Conservation (phyloP, 2,888 invertebrate species). For the Drosophila macrospina region DNA sequence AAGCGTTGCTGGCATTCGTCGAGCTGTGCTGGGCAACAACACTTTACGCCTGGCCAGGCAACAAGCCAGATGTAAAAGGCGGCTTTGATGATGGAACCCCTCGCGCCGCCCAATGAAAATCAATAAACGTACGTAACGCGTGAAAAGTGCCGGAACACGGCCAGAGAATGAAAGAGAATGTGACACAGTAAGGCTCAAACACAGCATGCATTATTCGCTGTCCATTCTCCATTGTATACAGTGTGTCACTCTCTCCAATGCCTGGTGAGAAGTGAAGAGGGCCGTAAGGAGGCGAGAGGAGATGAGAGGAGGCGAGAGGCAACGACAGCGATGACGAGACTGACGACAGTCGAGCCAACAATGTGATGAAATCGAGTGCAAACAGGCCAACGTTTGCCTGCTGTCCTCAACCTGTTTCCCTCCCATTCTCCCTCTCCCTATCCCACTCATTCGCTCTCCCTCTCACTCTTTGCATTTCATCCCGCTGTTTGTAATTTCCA, state of each 20-base stretch:
- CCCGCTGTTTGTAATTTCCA: slow-evolving; percentile 70
- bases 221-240: slow-evolving; percentile 5
- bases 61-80: slow-evolving; percentile 42
- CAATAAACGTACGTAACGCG: slow-evolving; percentile 66
- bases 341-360: slow-evolving; percentile 36
- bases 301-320: slow-evolving; percentile 6
- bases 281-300: background rate
- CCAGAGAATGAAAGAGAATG: slow-evolving; percentile 5
- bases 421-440: background rate
- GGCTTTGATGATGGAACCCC: slow-evolving; percentile 10
- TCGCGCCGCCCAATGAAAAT: slow-evolving; percentile 58
- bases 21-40: slow-evolving; percentile 23
- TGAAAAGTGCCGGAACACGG: slow-evolving; percentile 52
- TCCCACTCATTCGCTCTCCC: background rate
- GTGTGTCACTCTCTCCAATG: slow-evolving; percentile 27
- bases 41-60: slow-evolving; percentile 39
- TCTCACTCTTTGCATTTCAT: background rate
- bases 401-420: slow-evolving; percentile 5
- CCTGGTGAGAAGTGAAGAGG: background rate
- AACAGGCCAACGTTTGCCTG: slow-evolving; percentile 20
- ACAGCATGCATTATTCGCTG: slow-evolving; percentile 2
- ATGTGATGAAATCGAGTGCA: slow-evolving; percentile 50
- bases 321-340: slow-evolving; percentile 1
- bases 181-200: slow-evolving; percentile 12
- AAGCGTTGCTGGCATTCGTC: background rate